These are phyloP conservation scores for Hylyphantes graminicola DNA, from an alignment of 1,140 invertebrate species.

Conservation along the genomic window DNA sequence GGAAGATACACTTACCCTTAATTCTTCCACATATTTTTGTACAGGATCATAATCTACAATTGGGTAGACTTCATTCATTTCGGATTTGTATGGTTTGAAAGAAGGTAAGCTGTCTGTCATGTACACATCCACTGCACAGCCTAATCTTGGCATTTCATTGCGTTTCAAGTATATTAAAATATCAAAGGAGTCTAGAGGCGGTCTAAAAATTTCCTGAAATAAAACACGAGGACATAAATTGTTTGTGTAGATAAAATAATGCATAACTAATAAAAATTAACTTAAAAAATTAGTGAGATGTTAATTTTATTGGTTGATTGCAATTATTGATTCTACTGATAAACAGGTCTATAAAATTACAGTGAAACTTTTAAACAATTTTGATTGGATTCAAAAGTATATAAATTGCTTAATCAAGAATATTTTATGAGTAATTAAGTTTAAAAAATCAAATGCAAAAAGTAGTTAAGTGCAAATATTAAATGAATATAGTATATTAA, in stretches of 20 bases:
- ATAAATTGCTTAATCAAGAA: too few relatives aligned
- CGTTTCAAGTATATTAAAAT: constrained; percentile 79
- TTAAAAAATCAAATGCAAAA: too few relatives aligned
- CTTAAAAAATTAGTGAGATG: too few relatives aligned
- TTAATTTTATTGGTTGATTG: too few relatives aligned
- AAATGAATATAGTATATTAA: too few relatives aligned
- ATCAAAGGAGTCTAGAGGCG: constrained; percentile 79
- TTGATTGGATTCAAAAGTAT: too few relatives aligned
- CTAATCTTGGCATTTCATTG: constrained; percentile 71
- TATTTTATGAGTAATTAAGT: too few relatives aligned
- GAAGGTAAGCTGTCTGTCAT: constrained; percentile 1
- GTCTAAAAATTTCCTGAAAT: constrained; percentile 75
- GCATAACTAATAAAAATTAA: too few relatives aligned
- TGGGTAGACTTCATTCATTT: constrained; percentile 73
- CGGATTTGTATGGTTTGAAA: constrained; percentile 56
- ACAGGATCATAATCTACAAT: constrained; percentile 83
- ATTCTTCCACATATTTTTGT: constrained; percentile 76
- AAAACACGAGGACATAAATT: constrained; percentile 64
- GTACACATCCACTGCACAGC: constrained; percentile 67
- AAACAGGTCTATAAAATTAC: too few relatives aligned
- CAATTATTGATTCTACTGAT: too few relatives aligned
- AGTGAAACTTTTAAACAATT: too few relatives aligned
- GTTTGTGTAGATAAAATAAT: constrained; percentile 4
- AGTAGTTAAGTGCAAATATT: too few relatives aligned
- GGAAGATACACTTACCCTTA: constrained; percentile 74